Percentiles rank a stretch among this genome's conserved stretches.
Conservation (phyloP, 1,140 invertebrate species). For the Brachionus koreanus region DNA sequence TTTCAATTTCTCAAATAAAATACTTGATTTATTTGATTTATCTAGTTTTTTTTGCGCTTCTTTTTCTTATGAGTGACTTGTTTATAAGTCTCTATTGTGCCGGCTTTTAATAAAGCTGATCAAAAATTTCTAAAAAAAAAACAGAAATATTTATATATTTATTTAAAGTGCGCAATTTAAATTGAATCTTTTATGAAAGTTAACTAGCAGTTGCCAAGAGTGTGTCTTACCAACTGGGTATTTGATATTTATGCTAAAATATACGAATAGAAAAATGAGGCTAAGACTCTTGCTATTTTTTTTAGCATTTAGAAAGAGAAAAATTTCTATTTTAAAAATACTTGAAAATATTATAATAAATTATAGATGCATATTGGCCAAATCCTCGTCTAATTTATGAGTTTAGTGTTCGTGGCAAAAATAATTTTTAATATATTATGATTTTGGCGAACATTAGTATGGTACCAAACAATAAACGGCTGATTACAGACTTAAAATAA, state of each 20-base stretch:
- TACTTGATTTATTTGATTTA: neutral
- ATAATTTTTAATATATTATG: neutral
- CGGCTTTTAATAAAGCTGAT: neutral
- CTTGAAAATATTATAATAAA: conserved; percentile 20
- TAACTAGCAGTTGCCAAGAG: neutral
- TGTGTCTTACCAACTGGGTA: neutral
- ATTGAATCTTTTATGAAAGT: neutral
- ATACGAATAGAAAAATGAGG: conserved; percentile 13
- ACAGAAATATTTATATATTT: neutral
- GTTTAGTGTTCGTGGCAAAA: neutral
- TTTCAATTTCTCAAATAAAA: neutral
- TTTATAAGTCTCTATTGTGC: conserved; percentile 18
- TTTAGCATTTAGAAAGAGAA: neutral
- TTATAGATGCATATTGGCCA: neutral
- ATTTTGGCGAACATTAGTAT: neutral
- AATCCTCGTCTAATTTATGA: neutral
- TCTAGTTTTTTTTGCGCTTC: conserved; percentile 34
- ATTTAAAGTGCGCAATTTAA: neutral
- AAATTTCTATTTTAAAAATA: neutral
- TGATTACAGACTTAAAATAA: neutral
- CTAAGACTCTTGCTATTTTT: neutral
- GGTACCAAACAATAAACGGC: neutral
- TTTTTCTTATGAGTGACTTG: conserved; percentile 16
- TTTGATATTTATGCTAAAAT: neutral
- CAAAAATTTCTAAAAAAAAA: neutral